Percentiles rank a stretch among this genome's conserved stretches.
Evolutionary conservation across 2,113 vertebrate genomes (phyloP).

Genomic region (Microtus pennsylvanicus): DNA sequence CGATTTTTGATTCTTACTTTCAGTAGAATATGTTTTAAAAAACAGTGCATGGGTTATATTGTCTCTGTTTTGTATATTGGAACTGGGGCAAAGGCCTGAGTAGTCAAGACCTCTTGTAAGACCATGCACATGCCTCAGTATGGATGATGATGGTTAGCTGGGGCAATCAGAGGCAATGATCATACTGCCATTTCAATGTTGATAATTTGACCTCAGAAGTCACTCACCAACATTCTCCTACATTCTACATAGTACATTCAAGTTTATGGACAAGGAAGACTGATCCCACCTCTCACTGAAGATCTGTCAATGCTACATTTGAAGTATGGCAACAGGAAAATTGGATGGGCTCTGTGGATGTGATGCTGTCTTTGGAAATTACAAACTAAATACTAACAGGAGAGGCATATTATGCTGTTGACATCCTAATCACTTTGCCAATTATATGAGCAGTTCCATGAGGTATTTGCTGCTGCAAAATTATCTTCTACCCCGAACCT

Average conservation of each 20-base stretch:
- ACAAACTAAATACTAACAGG: neutral
- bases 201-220: neutral
- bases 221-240: rapidly evolving
- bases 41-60: rapidly evolving
- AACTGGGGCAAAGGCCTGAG: neutral
- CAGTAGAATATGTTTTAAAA: neutral
- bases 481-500: neutral
- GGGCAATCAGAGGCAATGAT: neutral
- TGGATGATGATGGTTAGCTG: neutral
- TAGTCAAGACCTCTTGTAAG: neutral
- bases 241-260: neutral
- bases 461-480: neutral
- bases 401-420: neutral
- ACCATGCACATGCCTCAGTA: neutral
- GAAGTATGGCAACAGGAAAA: neutral
- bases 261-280: rapidly evolving
- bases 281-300: neutral
- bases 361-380: neutral
- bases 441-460: neutral
- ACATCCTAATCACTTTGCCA: neutral
- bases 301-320: neutral
- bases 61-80: neutral
- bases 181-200: neutral
- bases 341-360: neutral
- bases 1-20: neutral